phyloP scores from a whole-genome alignment of 1,140 invertebrate species.

The Apolygus lucorum region DNA sequence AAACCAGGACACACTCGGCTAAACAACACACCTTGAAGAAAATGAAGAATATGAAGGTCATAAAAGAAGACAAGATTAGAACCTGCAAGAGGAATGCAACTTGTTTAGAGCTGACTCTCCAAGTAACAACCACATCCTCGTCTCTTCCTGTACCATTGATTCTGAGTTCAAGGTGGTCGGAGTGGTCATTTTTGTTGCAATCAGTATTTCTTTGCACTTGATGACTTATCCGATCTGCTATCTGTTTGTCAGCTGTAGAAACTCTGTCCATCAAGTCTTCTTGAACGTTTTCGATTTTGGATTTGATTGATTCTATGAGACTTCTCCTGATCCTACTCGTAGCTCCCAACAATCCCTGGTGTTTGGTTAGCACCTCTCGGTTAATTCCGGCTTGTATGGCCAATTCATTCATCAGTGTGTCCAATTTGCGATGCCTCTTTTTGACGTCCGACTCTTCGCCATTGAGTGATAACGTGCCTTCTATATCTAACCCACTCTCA shows the following conservation, averaged over 20 bases:
- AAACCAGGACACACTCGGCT: not conserved
- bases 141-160: not conserved
- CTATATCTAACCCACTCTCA: not conserved
- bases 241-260: not conserved
- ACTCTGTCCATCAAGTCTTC: not conserved
- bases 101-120: not conserved
- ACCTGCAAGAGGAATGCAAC: not conserved
- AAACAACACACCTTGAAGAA: conserved; percentile 2
- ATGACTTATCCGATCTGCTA: not conserved
- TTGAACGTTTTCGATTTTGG: not conserved
- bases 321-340: not conserved
- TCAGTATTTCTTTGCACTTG: not conserved
- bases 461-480: not conserved
- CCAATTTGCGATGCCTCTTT: not conserved
- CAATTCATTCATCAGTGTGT: conserved; percentile 1
- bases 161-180: not conserved
- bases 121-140: not conserved
- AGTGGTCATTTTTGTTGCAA: not conserved
- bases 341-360: not conserved
- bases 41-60: not conserved
- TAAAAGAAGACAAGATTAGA: not conserved
- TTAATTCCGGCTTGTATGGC: not conserved
- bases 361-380: not conserved
- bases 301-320: not conserved
- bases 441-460: not conserved